A percentile compares a stretch with the other conserved stretches of the same genome.
These are phyloP conservation scores for Callospermophilus lateralis DNA, from an alignment of 2,113 vertebrate genomes.

Conservation along the genomic window DNA sequence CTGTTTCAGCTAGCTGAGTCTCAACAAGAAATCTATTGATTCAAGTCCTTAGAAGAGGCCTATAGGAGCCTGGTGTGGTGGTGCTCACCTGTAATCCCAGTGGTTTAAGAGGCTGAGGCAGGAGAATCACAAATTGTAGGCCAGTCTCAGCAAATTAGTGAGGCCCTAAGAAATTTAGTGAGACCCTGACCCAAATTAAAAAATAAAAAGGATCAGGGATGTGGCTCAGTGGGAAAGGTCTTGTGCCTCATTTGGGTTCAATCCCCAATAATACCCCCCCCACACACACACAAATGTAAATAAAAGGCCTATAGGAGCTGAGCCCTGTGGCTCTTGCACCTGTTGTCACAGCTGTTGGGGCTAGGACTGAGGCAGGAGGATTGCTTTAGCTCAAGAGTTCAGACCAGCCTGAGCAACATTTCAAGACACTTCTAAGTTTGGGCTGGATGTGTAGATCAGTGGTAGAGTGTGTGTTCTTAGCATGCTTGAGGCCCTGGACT, in stretches of 20 bases:
- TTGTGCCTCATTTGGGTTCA: no score
- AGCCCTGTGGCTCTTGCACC: neutral
- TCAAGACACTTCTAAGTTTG: no score
- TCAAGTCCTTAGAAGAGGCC: neutral
- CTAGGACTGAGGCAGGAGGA: neutral
- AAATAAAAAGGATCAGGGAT: neutral
- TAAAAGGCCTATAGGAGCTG: neutral
- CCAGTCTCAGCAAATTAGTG: neutral
- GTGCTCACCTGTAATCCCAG: neutral
- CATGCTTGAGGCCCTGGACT: neutral
- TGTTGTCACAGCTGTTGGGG: neutral
- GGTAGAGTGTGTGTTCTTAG: neutral
- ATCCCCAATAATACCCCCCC: no score
- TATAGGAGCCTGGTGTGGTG: neutral
- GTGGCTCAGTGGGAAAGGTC: neutral
- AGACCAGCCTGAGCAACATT: neutral
- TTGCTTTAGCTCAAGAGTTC: neutral
- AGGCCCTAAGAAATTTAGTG: neutral
- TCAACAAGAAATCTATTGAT: conserved; percentile 39
- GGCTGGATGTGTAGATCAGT: neutral
- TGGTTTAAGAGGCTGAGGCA: neutral
- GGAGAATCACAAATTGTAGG: neutral
- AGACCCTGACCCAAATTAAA: neutral
- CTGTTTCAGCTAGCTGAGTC: neutral
- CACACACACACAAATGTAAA: no score